Conservation (phyloP, 2,797 vertebrate genomes). For the Syngnathus rostellatus region DNA sequence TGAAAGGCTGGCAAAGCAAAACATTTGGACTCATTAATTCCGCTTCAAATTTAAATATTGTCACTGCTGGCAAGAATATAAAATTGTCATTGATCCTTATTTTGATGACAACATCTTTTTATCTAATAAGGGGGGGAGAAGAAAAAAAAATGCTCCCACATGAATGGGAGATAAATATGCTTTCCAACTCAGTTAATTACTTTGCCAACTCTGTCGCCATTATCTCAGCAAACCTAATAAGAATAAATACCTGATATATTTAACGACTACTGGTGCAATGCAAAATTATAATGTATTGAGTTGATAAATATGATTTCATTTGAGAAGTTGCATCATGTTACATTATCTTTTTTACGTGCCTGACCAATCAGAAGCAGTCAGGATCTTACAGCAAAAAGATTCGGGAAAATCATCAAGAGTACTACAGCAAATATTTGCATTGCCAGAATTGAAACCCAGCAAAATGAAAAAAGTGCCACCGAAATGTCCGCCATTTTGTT, state of each 20-base stretch:
- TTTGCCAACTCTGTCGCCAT: conserved; percentile 20
- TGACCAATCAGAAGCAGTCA: neutral
- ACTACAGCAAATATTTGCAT: neutral
- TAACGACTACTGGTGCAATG: neutral
- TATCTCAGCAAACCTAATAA: conserved; percentile 6
- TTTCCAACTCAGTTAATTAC: neutral
- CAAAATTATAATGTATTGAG: too few species aligned
- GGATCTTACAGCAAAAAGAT: neutral
- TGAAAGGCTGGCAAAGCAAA: conserved; percentile 14
- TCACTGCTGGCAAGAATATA: conserved; percentile 5
- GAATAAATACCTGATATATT: neutral
- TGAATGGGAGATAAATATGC: neutral
- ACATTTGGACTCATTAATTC: conserved; percentile 17
- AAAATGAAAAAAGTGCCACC: neutral
- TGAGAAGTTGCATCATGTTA: neutral
- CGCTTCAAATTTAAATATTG: neutral
- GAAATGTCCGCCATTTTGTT: neutral
- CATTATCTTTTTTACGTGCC: neutral
- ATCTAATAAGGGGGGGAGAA: conserved; percentile 1
- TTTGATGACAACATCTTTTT: neutral
- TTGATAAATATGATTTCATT: too few species aligned
- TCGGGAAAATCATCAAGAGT: neutral
- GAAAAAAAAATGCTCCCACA: conserved; percentile 10
- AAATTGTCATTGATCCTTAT: neutral
- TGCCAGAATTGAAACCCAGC: neutral